Evolutionary conservation across 2,888 invertebrate species (phyloP).

Genomic region (Brassicogethes aeneus): DNA sequence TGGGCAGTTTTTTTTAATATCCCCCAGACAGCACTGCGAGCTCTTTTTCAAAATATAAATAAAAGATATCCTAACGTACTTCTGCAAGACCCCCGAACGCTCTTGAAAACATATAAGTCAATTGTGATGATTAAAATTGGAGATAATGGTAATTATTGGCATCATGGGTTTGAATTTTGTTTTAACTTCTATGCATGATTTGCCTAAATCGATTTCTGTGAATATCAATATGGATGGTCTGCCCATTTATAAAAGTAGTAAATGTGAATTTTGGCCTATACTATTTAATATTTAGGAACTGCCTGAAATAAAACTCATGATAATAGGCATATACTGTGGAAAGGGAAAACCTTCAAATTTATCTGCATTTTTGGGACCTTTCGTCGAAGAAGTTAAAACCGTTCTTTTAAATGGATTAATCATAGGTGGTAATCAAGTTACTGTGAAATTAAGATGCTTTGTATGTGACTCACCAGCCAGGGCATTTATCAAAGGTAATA

Average conservation of each 20-base stretch:
- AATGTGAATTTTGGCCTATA: slow-evolving; percentile 19
- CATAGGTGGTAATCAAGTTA: slow-evolving; percentile 6
- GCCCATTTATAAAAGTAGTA: slow-evolving; percentile 16
- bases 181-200: slow-evolving; percentile 5
- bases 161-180: slow-evolving; percentile 11
- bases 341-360: slow-evolving; percentile 11
- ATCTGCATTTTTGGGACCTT: slow-evolving; percentile 9
- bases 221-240: slow-evolving; percentile 19
- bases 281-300: slow-evolving; percentile 12
- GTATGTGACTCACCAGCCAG: slow-evolving; percentile 17
- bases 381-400: slow-evolving; percentile 15
- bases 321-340: slow-evolving; percentile 15
- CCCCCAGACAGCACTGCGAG: slow-evolving; percentile 3
- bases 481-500: slow-evolving; percentile 19
- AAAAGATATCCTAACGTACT: slow-evolving; percentile 8
- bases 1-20: slow-evolving; percentile 11
- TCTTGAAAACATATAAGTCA: slow-evolving; percentile 9
- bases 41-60: slow-evolving; percentile 4
- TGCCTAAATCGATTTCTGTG: slow-evolving; percentile 10
- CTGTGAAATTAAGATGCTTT: slow-evolving; percentile 13
- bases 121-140: slow-evolving; percentile 9
- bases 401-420: slow-evolving; percentile 10
- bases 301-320: slow-evolving; percentile 12
- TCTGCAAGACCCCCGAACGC: slow-evolving; percentile 16
- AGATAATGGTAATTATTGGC: slow-evolving; percentile 11